Conservation (phyloP, 2,797 vertebrate species). For the Aselliscus stoliczkanus region DNA sequence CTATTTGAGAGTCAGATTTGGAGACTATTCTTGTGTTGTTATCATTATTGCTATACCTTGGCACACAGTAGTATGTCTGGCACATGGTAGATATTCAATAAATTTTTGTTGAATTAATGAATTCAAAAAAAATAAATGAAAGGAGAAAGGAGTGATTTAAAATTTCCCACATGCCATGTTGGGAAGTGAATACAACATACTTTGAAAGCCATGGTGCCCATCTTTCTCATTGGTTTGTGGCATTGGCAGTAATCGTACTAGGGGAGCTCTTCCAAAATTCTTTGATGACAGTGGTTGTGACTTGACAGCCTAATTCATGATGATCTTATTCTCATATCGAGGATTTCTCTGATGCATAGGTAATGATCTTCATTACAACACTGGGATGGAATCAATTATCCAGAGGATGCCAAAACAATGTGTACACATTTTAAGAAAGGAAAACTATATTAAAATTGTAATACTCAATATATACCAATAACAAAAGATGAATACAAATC, state of each 20-base stretch:
- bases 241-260: not conserved
- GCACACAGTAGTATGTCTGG: not conserved
- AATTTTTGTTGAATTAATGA: conserved; percentile 7
- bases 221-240: not conserved
- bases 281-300: not conserved
- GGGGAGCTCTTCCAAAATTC: not conserved
- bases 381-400: not conserved
- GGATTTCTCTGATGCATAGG: not conserved
- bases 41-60: not conserved
- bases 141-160: not conserved
- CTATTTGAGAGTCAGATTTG: not conserved
- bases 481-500: no score
- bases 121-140: not conserved
- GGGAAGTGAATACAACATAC: not conserved
- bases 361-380: not conserved
- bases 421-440: no score
- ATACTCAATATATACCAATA: no score
- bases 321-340: not conserved
- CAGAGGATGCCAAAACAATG: no score
- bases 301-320: not conserved
- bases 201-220: not conserved
- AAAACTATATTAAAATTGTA: no score
- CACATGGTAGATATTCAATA: not conserved
- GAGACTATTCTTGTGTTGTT: not conserved
- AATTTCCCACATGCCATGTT: not conserved